Percentiles rank a stretch among this genome's conserved stretches.
These are phyloP conservation scores for Lepisosteus oculatus DNA, from an alignment of 2,113 vertebrate species.

Conservation along the genomic window DNA sequence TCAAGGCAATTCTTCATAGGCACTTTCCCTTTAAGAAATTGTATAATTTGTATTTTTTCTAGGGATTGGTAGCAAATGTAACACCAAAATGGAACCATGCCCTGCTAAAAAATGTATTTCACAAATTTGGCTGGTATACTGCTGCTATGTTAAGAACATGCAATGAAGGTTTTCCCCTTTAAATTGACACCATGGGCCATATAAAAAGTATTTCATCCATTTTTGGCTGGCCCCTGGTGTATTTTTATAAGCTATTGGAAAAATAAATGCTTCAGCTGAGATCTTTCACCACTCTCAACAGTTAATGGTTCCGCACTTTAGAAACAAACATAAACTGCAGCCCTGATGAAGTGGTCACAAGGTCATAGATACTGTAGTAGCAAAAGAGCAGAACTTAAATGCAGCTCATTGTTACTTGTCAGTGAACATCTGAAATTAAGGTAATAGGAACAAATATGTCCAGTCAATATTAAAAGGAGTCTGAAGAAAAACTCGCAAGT, in stretches of 20 bases:
- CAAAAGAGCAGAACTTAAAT: too few species aligned
- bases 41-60: too few species aligned
- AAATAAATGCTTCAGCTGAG: background rate
- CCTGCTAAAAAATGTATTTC: too few species aligned
- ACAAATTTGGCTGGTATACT: too few species aligned
- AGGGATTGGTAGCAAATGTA: too few species aligned
- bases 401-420: constrained; percentile 6
- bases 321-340: background rate
- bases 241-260: constrained; percentile 4
- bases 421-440: constrained; percentile 7
- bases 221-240: background rate
- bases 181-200: too few species aligned
- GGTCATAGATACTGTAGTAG: constrained; percentile 1
- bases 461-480: background rate
- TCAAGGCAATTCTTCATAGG: too few species aligned
- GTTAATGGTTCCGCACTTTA: constrained; percentile 1
- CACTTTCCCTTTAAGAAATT: too few species aligned
- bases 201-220: background rate
- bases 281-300: background rate
- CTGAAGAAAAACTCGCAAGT: background rate
- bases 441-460: constrained; percentile 1
- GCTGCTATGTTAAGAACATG: background rate
- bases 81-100: too few species aligned
- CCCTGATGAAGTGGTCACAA: background rate
- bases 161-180: background rate